Conservation (phyloP, 1,140 invertebrate genomes). For the Stegodyphus dumicola region DNA sequence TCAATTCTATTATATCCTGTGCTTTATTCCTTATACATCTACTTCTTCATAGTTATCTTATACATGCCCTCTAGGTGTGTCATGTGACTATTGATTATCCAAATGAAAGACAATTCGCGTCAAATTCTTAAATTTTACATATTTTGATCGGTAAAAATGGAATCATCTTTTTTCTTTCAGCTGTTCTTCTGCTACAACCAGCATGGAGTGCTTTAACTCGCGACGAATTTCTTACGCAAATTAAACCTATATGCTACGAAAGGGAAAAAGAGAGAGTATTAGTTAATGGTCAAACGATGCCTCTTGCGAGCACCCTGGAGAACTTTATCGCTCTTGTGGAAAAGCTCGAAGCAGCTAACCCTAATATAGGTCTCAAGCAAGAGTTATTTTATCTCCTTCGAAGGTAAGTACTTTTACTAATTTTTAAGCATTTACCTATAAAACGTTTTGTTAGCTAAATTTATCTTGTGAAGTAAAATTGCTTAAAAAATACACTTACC, state of each 20-base stretch:
- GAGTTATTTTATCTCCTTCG: conserved; percentile 21
- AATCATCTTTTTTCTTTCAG: not conserved
- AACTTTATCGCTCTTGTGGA: conserved; percentile 46
- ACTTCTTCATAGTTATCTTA: too few species aligned
- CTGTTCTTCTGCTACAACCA: not conserved
- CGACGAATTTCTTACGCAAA: not conserved
- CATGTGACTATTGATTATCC: too few species aligned
- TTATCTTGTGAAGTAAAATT: too few species aligned
- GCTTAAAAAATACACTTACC: too few species aligned
- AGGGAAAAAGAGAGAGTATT: not conserved
- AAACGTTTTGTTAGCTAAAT: too few species aligned
- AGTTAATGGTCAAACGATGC: conserved; percentile 34
- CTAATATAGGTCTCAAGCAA: not conserved
- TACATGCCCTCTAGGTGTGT: too few species aligned
- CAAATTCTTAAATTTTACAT: too few species aligned
- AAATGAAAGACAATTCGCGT: too few species aligned
- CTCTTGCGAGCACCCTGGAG: conserved; percentile 25
- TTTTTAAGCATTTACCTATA: not conserved
- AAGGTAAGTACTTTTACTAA: conserved; percentile 6
- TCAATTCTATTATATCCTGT: too few species aligned
- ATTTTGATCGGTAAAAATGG: too few species aligned
- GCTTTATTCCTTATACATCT: too few species aligned
- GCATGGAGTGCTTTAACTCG: not conserved
- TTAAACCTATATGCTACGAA: conserved; percentile 12
- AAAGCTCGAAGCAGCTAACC: conserved; percentile 43